A percentile compares a stretch with the other conserved stretches of the same genome.
Conservation (phyloP, 2,113 vertebrate species). For the Rhinopomastus cyanomelas region DNA sequence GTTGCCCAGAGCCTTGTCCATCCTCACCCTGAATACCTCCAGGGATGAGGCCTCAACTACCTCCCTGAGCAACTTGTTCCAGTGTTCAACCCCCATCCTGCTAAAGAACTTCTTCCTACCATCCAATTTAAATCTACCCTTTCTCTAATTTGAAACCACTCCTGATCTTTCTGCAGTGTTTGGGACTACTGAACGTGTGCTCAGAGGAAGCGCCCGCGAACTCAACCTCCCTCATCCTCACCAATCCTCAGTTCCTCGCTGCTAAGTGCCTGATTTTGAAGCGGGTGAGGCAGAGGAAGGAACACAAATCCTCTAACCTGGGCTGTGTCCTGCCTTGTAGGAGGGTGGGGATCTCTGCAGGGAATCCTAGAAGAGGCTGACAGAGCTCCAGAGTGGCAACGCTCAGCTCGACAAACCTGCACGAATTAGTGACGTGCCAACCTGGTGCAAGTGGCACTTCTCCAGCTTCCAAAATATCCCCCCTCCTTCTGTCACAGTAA, state of each 20-base stretch:
- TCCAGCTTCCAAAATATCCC: slow-evolving; percentile 73
- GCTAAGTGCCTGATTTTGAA: neutral
- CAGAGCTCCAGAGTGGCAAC: neutral
- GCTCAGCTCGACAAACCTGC: neutral
- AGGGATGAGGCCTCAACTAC: too few relatives aligned
- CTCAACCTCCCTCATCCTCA: neutral
- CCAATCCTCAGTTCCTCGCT: neutral
- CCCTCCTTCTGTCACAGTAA: slow-evolving; percentile 55
- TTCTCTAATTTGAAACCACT: too few relatives aligned
- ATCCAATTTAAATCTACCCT: too few relatives aligned
- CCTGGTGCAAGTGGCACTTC: slow-evolving; percentile 21
- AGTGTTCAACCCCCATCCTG: too few relatives aligned
- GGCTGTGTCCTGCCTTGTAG: neutral
- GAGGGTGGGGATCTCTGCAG: neutral
- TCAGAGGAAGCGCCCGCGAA: neutral
- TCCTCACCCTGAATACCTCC: too few relatives aligned
- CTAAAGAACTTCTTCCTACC: too few relatives aligned
- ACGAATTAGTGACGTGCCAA: slow-evolving; percentile 2
- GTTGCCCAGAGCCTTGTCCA: too few relatives aligned
- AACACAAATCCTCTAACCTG: neutral
- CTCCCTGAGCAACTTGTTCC: too few relatives aligned
- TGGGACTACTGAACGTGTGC: neutral
- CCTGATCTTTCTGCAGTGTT: neutral
- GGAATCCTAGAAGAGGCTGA: neutral
- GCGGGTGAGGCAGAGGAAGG: neutral